Evolutionary conservation across 2,113 vertebrate species (phyloP), one percentile per base, ranked within the genome.

Genomic region (Catharus minimus): DNA sequence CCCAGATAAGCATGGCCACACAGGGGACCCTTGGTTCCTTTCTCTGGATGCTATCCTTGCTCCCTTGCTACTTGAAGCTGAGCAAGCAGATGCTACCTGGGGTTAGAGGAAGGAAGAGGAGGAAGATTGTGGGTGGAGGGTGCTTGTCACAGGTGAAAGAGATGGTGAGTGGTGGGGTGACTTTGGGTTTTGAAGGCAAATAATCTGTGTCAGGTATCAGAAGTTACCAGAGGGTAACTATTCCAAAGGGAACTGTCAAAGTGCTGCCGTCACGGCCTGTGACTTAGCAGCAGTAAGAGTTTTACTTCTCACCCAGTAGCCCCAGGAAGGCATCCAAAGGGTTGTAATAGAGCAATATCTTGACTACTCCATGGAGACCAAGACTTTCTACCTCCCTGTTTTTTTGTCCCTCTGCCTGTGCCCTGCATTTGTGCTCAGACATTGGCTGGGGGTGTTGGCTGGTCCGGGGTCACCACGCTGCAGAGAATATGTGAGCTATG

Each of bases 81-180:
- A 71, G 38, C 17, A 66, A 68, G 38, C 1, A 9, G 17, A 50
- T 67, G 65, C 47, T 43, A 9, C 30, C 46, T 41, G 17, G 28
- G 17, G 41, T 80, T 58, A 36, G 30, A 61, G 44, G 30, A 84
- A 55, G 36, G 44, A 38, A 0, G 0, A 84, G 32, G 22, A 94
- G 23, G 33, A 68, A 90, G 56, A 32, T 30, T 67, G 39, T 0
- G 0, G 58, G 18, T 19, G 5, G 1, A 75, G 1, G 6, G n/a
- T 84, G 22, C 2, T 0, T 86, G 57, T 62, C 53, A 53, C 69
- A 44, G 53, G 52, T 56, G 80, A 68, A 60, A 74, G 33, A 6
- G 6, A 17, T 64, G 38, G 22, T 78, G 23, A 6, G 44, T 11
- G 1, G 8, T 79, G 56, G 14, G 11, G 9, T 74, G 24, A 4